Base-by-base conservation (phyloP, 2,888 invertebrate species). In the Trichopoda pennipes region DNA sequence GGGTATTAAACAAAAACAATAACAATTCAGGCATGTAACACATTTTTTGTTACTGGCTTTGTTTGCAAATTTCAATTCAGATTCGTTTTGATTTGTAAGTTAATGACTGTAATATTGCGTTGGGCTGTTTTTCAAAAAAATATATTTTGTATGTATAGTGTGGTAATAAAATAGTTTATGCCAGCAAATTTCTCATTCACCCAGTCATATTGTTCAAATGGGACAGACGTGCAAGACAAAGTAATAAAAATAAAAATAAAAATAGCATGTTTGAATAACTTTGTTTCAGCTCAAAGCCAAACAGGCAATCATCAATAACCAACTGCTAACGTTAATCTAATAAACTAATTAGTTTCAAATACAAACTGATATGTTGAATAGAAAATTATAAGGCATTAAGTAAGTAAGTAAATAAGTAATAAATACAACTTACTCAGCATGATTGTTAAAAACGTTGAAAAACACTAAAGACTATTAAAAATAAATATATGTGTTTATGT, bases 311-410 rank as follows among this genome's bases (percentile, higher is more conserved):
- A 78, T 64, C 77, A 70, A 70, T 64, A 64, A 32, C 42, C 70
- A 64, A n/a, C 47, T 66, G 61, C 66, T 55, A 47, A 42, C 66
- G 70, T 70, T 80, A 70, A 75, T 72, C 64, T 72, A 66, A 80
- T 80, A 72, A 80, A 72, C 80, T 72, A 80, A 80, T 80, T 72
- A 80, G 60, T 61, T 76, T 56, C 9, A 23, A 32, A 56, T 47
- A 47, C 9, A 32, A 8, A 21, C n/a, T 32, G 35, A 49, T 35
- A 21, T 55, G n/a, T 10, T 32, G n/a, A 19, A 69, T 19, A 16
- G 44, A 16, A 35, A 61, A 61, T 38, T 51, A 44, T 53, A 17
- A 21, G 51, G 17, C 32, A 58, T 56, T 44, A 69, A 42, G 16
- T 3, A 38, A 38, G 7, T 12, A 69, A 42, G 16, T 3, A 38